These are phyloP conservation scores for Coptotermes formosanus DNA, from an alignment of 1,140 invertebrate genomes.

Conservation along the genomic window DNA sequence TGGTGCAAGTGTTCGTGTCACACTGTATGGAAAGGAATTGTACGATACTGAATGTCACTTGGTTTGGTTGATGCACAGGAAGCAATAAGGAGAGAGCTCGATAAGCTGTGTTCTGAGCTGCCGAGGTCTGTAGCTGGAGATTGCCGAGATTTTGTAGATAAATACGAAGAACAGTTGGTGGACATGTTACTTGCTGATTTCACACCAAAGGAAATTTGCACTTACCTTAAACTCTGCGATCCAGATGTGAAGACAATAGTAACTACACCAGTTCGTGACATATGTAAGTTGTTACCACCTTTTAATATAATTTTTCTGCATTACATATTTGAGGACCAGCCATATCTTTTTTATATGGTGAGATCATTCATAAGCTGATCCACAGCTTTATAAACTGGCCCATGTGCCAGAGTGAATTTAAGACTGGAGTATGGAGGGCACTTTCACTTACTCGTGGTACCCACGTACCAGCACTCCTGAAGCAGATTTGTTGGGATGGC, in stretches of 20 bases:
- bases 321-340: no score
- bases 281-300: slow-evolving; percentile 36
- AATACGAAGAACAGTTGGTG: slow-evolving; percentile 71
- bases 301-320: background rate
- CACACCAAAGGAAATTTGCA: slow-evolving; percentile 74
- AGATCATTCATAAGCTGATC: no score
- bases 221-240: slow-evolving; percentile 68
- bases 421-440: background rate
- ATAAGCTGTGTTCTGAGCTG: slow-evolving; percentile 69
- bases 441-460: no score
- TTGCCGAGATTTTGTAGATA: slow-evolving; percentile 74
- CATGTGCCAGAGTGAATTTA: background rate
- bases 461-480: no score
- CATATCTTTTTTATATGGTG: no score
- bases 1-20: no score
- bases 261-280: slow-evolving; percentile 32
- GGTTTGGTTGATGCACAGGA: slow-evolving; percentile 51
- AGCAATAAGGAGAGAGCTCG: slow-evolving; percentile 67
- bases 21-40: no score
- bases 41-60: no score
- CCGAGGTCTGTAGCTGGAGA: slow-evolving; percentile 59
- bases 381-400: background rate
- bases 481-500: no score
- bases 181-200: slow-evolving; percentile 76
- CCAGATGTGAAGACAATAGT: slow-evolving; percentile 42